phyloP scores from a whole-genome alignment of 2,797 vertebrate species.

The Enteromius argenteus region DNA sequence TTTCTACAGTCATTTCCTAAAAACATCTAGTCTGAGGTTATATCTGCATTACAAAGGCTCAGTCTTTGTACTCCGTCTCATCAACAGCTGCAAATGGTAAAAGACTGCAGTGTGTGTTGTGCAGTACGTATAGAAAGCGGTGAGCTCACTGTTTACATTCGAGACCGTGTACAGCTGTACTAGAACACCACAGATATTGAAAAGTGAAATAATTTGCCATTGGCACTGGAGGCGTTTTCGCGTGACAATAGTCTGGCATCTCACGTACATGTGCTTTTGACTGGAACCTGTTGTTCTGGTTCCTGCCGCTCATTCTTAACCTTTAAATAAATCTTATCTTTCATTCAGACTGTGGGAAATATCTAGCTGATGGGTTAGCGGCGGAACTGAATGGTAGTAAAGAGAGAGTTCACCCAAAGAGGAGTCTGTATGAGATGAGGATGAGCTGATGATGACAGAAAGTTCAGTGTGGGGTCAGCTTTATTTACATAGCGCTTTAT shows the following conservation, averaged over 20 bases:
- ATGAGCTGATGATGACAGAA: not conserved
- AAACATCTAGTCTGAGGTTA: constrained; percentile 21
- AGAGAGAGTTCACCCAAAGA: not conserved
- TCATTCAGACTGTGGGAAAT: not conserved
- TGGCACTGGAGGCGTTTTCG: not conserved
- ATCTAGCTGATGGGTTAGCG: not conserved
- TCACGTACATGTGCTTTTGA: not conserved
- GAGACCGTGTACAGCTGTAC: not conserved
- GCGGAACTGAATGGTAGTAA: not conserved
- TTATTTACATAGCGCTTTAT: not conserved
- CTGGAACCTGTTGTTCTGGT: constrained; percentile 28
- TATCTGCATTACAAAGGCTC: constrained; percentile 21
- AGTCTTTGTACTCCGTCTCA: not conserved
- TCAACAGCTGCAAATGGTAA: not conserved
- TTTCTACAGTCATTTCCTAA: constrained; percentile 36
- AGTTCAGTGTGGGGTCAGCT: not conserved
- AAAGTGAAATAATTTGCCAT: not conserved
- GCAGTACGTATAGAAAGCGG: too few relatives aligned
- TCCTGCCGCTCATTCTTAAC: constrained; percentile 2
- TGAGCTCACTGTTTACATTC: not conserved
- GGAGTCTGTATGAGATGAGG: not conserved
- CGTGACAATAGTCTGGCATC: not conserved
- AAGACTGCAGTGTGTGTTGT: not conserved
- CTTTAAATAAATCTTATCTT: not conserved
- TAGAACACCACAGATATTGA: not conserved